These are phyloP conservation scores for Cordilura impudica DNA, from an alignment of 2,888 invertebrate genomes.

Conservation along the genomic window DNA sequence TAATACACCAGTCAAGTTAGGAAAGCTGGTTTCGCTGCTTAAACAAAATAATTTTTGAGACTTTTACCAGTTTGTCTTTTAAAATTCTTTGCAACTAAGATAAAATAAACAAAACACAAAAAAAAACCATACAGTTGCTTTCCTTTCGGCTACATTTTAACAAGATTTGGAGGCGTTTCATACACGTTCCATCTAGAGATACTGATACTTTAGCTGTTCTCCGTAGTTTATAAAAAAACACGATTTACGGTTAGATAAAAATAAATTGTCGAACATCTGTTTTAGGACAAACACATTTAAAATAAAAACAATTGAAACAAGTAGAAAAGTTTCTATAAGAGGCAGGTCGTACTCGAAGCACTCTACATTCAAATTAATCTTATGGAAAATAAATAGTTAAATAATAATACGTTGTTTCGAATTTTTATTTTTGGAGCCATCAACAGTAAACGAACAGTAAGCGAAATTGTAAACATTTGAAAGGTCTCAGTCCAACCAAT, in stretches of 20 bases:
- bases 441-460: no score
- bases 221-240: not conserved
- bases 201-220: not conserved
- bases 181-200: not conserved
- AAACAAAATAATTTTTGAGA: not conserved
- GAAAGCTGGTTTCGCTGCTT: not conserved
- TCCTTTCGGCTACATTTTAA: not conserved
- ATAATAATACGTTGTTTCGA: no score
- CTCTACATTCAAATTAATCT: not conserved
- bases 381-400: no score
- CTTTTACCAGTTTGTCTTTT: not conserved
- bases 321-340: not conserved
- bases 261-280: no score
- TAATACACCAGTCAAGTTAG: not conserved
- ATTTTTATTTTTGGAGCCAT: no score
- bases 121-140: not conserved
- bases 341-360: not conserved
- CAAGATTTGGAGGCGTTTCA: not conserved
- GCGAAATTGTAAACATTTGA: no score
- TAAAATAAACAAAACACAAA: no score
- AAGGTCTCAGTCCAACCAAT: no score
- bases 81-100: not conserved
- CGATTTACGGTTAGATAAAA: no score
- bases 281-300: not conserved
- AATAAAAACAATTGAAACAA: not conserved